Conservation (phyloP, 2,113 vertebrate genomes). For the Circaetus cinerascens region DNA sequence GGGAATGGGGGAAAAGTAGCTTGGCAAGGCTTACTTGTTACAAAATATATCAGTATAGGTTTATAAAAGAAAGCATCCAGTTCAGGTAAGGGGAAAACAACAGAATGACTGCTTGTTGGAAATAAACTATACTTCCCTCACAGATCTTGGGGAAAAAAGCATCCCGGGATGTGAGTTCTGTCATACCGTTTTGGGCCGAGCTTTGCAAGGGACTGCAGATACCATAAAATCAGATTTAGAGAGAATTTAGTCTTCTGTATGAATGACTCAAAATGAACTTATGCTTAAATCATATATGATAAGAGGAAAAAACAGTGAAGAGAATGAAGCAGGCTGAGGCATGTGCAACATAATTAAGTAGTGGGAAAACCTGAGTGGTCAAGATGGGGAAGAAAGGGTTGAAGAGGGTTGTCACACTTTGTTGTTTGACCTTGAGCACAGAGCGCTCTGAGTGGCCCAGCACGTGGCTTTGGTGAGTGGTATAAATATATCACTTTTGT, state of each 20-base stretch:
- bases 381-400: background rate
- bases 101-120: background rate
- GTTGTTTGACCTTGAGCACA: background rate
- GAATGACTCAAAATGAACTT: background rate
- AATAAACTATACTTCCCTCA: background rate
- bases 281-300: background rate
- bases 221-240: background rate
- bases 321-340: background rate
- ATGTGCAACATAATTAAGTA: background rate
- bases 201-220: background rate
- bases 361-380: background rate
- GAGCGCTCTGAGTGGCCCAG: background rate
- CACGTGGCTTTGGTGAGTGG: background rate
- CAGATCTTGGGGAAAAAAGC: background rate
- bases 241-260: background rate
- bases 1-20: background rate
- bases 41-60: background rate
- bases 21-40: background rate
- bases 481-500: background rate
- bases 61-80: background rate
- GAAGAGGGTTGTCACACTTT: background rate
- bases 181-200: background rate
- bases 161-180: accelerated
- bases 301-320: background rate
- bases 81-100: background rate